phyloP scores from a whole-genome alignment of 2,113 vertebrate genomes.

The Rhinopomastus cyanomelas region DNA sequence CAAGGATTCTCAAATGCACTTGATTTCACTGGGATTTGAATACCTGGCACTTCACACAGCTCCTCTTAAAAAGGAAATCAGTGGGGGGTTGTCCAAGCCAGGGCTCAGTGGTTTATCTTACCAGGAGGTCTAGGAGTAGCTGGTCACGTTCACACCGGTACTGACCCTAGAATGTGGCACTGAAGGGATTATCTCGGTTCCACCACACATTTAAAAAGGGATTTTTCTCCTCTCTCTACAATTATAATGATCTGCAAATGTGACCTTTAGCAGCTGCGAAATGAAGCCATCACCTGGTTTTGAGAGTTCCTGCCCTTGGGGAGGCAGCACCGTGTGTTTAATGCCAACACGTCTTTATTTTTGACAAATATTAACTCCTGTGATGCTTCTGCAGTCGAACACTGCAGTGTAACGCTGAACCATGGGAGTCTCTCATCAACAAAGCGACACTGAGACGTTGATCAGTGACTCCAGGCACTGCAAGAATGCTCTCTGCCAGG shows the following conservation, averaged over 20 bases:
- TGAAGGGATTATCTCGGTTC: neutral
- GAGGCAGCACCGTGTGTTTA: neutral
- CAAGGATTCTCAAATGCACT: neutral
- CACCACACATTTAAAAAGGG: neutral
- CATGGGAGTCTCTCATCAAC: rapidly evolving
- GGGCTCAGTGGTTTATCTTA: neutral
- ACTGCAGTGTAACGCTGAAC: rapidly evolving
- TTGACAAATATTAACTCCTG: rapidly evolving
- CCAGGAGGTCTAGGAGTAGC: neutral
- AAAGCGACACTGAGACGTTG: rapidly evolving
- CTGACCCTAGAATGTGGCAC: neutral
- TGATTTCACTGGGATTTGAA: neutral
- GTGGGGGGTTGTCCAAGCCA: neutral
- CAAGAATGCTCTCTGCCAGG: rapidly evolving
- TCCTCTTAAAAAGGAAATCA: neutral
- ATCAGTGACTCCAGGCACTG: rapidly evolving
- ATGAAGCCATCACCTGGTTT: neutral
- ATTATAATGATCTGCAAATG: neutral
- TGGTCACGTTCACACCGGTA: neutral
- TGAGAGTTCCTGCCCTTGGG: neutral
- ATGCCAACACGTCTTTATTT: neutral
- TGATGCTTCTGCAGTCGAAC: neutral
- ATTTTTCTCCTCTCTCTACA: neutral
- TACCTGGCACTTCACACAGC: neutral
- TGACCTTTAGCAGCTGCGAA: neutral